Percentiles rank a stretch among this genome's conserved stretches.
Evolutionary conservation across 2,888 invertebrate species (phyloP).

Genomic region (Rhaphigaster nebulosa): DNA sequence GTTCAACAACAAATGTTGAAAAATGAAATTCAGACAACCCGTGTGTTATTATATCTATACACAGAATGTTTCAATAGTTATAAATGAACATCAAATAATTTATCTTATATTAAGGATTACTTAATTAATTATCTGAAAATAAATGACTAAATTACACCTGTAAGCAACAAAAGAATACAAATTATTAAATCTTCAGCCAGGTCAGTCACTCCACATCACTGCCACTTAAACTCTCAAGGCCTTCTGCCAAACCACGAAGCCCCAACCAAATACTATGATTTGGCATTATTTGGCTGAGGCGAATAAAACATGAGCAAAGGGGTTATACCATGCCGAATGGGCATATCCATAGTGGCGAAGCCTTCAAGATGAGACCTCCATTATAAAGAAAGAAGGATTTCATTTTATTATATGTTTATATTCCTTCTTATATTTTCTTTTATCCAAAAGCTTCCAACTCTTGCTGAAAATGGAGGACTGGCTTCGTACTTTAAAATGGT

Average conservation of each 20-base stretch:
- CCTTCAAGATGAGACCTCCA: constrained; percentile 44
- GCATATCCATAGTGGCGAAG: constrained; percentile 27
- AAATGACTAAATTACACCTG: constrained; percentile 23
- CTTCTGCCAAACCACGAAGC: constrained; percentile 18
- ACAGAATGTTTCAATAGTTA: neutral
- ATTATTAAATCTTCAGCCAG: constrained; percentile 27
- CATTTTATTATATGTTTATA: neutral
- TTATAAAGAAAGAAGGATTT: constrained; percentile 42
- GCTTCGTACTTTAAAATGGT: constrained; percentile 33
- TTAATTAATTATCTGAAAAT: neutral
- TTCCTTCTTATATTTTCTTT: constrained; percentile 11
- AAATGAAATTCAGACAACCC: neutral
- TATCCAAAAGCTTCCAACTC: constrained; percentile 49
- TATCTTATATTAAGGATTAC: neutral
- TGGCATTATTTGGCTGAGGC: neutral
- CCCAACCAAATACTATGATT: constrained; percentile 8
- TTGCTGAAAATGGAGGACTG: constrained; percentile 50
- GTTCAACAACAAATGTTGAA: neutral
- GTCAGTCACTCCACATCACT: constrained; percentile 26
- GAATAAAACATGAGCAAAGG: constrained; percentile 26
- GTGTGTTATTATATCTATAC: neutral
- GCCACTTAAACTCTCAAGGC: neutral
- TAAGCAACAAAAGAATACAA: constrained; percentile 29
- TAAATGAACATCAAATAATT: neutral
- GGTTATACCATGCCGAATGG: constrained; percentile 30